A percentile compares a stretch with the other conserved stretches of the same genome.
phyloP scores from a whole-genome alignment of 2,797 vertebrate genomes.

The Pseudochirops corinnae region DNA sequence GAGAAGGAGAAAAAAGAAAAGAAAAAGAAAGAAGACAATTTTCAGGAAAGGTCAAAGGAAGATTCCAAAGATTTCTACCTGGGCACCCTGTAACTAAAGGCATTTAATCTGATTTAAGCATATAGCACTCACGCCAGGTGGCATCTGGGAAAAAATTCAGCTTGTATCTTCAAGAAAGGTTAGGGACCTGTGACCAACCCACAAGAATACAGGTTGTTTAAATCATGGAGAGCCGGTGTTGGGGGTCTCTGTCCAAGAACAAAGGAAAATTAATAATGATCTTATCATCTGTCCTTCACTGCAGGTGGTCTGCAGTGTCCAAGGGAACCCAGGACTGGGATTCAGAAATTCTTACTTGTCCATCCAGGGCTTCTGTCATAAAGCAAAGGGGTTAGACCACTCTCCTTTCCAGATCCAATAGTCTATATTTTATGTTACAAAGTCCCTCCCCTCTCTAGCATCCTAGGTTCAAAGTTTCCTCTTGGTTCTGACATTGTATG shows the following conservation, averaged over 20 bases:
- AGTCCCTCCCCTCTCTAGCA: background rate
- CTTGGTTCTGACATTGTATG: background rate
- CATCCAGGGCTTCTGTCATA: background rate
- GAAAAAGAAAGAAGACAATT: background rate
- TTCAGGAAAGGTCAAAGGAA: background rate
- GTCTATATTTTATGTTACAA: background rate
- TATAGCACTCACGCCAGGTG: background rate
- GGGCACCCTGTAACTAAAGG: background rate
- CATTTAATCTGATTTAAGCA: background rate
- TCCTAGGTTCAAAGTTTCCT: background rate
- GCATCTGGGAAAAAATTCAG: background rate
- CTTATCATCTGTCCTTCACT: background rate
- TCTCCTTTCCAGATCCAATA: background rate
- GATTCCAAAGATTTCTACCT: background rate
- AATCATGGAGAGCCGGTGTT: background rate
- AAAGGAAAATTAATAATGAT: background rate
- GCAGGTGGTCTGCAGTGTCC: background rate
- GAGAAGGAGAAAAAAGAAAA: fast-evolving
- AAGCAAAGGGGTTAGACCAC: background rate
- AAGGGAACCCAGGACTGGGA: background rate
- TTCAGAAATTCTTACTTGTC: background rate
- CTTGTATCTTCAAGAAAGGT: background rate
- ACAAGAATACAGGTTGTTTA: background rate
- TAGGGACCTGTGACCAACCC: background rate
- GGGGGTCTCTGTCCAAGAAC: background rate